These are phyloP conservation scores for Aldrovandia affinis DNA, from an alignment of 2,797 vertebrate genomes.

Conservation along the genomic window DNA sequence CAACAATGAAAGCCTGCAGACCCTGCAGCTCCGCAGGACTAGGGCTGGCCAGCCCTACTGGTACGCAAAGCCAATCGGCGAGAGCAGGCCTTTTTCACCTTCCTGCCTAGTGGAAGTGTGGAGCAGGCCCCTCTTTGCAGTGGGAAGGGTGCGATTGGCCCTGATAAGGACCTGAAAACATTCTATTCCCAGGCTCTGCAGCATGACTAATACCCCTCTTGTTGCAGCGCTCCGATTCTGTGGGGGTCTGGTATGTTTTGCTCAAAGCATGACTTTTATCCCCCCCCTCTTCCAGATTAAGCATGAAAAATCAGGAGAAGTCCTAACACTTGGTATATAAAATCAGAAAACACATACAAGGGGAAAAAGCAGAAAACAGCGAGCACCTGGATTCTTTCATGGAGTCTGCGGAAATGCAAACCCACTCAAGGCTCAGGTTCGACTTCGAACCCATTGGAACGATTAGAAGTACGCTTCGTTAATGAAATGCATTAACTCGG, in stretches of 20 bases:
- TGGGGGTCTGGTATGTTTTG: slow-evolving; percentile 13
- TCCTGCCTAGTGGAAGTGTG: neutral
- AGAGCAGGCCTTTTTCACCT: neutral
- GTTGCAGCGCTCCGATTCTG: neutral
- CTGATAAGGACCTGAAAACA: slow-evolving; percentile 9
- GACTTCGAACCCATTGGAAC: neutral
- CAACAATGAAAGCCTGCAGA: too few relatives aligned
- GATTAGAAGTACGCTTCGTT: neutral
- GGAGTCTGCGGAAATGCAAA: neutral
- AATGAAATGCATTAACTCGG: neutral
- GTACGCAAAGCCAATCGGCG: neutral
- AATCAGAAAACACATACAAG: slow-evolving; percentile 18
- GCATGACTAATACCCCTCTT: neutral
- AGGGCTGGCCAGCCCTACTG: too few relatives aligned
- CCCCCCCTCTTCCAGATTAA: neutral
- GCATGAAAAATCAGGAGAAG: slow-evolving; percentile 25
- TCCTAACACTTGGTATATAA: neutral
- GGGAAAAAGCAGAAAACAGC: neutral
- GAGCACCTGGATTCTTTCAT: slow-evolving; percentile 1
- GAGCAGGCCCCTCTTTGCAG: neutral
- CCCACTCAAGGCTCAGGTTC: neutral
- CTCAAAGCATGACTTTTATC: slow-evolving; percentile 6
- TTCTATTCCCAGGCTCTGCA: neutral
- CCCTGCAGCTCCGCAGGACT: too few relatives aligned
- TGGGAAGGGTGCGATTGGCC: neutral